Base-by-base conservation (phyloP, 2,113 vertebrate genomes). In the Sisor rabdophorus region DNA sequence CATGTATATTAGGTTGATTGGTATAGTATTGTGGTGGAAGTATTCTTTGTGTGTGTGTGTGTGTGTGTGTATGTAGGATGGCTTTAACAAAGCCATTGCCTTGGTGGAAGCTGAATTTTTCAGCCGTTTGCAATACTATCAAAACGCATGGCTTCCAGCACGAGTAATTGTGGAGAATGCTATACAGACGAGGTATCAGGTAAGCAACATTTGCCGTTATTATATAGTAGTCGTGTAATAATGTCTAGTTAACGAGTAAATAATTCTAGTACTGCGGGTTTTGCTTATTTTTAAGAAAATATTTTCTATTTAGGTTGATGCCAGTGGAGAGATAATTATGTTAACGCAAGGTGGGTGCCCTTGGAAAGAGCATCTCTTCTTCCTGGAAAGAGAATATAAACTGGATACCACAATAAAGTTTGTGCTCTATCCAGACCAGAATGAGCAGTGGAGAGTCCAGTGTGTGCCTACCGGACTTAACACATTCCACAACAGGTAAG, bases 361-460 rank as follows among this genome's bases (percentile, higher is more conserved):
- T 2, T 98, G 97, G 97, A 95, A 98, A 85, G 95, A 98, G 74
- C 96, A 98, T 52, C 86, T 98, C 11, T 94, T 96, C 73, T 59
- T 84, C 36, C 88, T 98, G 75, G 97, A 98, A 85, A 87, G 77
- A 48, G 93, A 89, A 61, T 89, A 95, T 56, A 81, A 84, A 0
- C 84, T 96, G 10, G 84, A 93, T 4, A 54, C 59, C 0, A 84
- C 91, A 16, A 90, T 97, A 16, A 90, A 90, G 82, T 94, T 97
- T 54, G 88, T 97, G 73, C 85, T 98, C 55, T 98, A 93, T 81
- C 71, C 89, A 0, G 96, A 98, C 86, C 93, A 89, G 79, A 85
- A 85, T 0, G 91, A 91, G 44, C 92, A 95, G 76, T 98, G 96
- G 97, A 89, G 96, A 47, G 86, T 96, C n/a, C 96, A 98, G 87